Conservation (phyloP, 2,888 invertebrate species). For the Isotomurus palustris region DNA sequence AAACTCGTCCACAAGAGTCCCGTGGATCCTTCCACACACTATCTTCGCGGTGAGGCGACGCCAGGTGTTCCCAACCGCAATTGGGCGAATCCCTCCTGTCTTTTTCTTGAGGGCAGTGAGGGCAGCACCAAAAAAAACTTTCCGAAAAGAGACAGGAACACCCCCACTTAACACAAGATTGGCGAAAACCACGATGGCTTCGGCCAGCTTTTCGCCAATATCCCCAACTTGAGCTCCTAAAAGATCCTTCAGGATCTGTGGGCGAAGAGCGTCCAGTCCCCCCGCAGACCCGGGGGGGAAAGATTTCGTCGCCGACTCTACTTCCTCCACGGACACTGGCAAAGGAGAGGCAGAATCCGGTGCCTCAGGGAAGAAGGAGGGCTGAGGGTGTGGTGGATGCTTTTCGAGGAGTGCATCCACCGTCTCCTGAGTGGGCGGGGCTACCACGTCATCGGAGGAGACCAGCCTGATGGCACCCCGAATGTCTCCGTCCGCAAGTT, state of each 20-base stretch:
- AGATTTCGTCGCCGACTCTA: background rate
- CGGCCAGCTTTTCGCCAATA: background rate
- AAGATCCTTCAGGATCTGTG: slow-evolving; percentile 1
- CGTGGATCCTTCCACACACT: background rate
- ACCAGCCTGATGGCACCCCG: background rate
- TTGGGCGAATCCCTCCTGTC: slow-evolving; percentile 25
- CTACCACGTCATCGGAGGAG: background rate
- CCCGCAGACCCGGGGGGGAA: background rate
- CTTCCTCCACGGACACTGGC: background rate
- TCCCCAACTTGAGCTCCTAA: background rate
- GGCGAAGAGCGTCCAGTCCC: background rate
- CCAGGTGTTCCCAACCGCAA: slow-evolving; percentile 17
- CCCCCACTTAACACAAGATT: background rate
- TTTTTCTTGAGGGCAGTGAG: slow-evolving; percentile 22
- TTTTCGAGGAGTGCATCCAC: background rate
- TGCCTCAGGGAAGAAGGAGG: background rate
- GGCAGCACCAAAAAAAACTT: slow-evolving; percentile 18
- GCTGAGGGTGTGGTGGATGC: background rate
- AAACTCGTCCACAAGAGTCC: too few species aligned
- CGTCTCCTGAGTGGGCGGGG: background rate
- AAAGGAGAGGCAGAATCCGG: background rate
- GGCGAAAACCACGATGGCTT: slow-evolving; percentile 4
- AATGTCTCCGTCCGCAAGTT: background rate
- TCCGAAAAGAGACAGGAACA: background rate
- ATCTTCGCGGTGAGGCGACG: background rate